phyloP scores from a whole-genome alignment of 2,888 invertebrate genomes.

The Panzeria rudis region DNA sequence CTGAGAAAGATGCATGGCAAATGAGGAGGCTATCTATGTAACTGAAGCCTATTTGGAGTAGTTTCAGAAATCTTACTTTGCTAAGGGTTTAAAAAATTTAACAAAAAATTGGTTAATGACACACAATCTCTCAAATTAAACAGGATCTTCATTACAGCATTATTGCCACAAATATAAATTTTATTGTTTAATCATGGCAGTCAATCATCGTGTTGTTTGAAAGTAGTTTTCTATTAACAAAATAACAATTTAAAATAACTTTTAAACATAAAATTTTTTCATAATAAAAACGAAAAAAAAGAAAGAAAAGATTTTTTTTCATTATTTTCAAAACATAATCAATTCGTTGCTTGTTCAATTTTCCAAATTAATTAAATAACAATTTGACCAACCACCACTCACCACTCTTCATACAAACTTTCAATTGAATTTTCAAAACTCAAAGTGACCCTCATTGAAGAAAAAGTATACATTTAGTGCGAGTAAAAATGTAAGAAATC shows the following conservation, averaged over 20 bases:
- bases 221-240: conserved; percentile 34
- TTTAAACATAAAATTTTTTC: neutral
- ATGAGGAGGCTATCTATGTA: no score
- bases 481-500: neutral
- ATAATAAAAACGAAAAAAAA: neutral
- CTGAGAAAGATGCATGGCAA: no score
- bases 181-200: neutral
- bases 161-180: neutral
- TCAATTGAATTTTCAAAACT: conserved; percentile 24
- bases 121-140: neutral
- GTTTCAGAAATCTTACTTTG: no score
- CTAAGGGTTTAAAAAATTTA: no score
- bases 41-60: no score
- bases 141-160: conserved; percentile 1
- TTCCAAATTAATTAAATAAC: conserved; percentile 18
- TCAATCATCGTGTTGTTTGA: conserved; percentile 3
- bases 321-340: conserved; percentile 7
- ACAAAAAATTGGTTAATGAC: conserved; percentile 23
- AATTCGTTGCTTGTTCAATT: conserved; percentile 10
- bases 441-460: conserved; percentile 34
- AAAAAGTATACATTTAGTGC: neutral
- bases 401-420: conserved; percentile 8
- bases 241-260: neutral
- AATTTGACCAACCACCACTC: conserved; percentile 4
- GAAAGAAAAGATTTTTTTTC: neutral